These are phyloP conservation scores for Chaenogobius annularis DNA, from an alignment of 2,113 vertebrate species.

Conservation along the genomic window DNA sequence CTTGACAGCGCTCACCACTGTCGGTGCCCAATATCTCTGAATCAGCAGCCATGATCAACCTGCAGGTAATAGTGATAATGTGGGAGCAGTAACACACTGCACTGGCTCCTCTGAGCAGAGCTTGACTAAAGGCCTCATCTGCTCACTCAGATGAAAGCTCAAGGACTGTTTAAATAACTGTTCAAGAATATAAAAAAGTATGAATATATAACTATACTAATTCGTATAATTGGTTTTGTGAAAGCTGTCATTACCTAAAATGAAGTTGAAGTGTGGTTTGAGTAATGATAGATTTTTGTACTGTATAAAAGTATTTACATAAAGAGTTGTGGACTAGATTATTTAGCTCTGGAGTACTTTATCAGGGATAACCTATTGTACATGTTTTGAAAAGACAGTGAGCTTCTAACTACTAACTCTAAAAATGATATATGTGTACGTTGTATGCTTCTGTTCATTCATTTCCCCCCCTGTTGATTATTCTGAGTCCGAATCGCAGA, in stretches of 20 bases:
- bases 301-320: no score
- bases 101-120: conserved; percentile 36
- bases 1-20: no score
- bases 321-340: no score
- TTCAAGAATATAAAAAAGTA: not conserved
- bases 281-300: no score
- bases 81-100: not conserved
- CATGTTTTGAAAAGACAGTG: not conserved
- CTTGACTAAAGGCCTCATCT: conserved; percentile 50
- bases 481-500: not conserved
- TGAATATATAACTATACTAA: no score
- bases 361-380: no score
- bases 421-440: not conserved
- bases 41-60: not conserved
- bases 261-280: no score
- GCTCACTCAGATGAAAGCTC: conserved; percentile 52
- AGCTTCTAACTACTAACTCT: not conserved
- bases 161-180: conserved; percentile 40
- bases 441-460: not conserved
- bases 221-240: no score
- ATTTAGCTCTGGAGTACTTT: not conserved
- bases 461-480: not conserved
- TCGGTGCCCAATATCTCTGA: not conserved
- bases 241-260: no score
- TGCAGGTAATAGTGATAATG: conserved; percentile 18